Evolutionary conservation across 2,888 invertebrate genomes (phyloP).

Genomic region (Ommatoiulus sabulosus): DNA sequence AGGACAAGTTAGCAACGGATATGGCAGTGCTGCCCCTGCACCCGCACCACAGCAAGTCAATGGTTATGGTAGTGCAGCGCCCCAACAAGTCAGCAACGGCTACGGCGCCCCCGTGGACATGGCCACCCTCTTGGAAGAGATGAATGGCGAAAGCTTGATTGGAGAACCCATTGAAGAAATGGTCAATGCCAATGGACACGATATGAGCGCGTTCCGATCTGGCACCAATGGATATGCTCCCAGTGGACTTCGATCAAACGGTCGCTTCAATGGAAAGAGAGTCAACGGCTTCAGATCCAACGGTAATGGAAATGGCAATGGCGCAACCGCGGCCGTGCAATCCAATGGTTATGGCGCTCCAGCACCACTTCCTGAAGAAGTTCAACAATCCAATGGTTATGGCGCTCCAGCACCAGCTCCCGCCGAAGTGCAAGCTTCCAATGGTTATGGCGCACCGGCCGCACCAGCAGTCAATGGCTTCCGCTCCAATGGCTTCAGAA

Average conservation of each 20-base stretch:
- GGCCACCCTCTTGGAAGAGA: neutral
- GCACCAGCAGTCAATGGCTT: neutral
- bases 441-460: conserved; percentile 37
- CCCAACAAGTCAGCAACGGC: conserved; percentile 45
- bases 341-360: conserved; percentile 24
- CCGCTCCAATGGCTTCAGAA: conserved; percentile 40
- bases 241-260: conserved; percentile 30
- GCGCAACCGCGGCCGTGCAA: neutral
- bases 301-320: conserved; percentile 44
- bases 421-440: neutral
- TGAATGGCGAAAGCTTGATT: conserved; percentile 33
- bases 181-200: conserved; percentile 36
- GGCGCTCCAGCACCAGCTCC: conserved; percentile 39
- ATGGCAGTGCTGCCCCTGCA: conserved; percentile 48
- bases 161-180: conserved; percentile 20
- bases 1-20: conserved; percentile 51
- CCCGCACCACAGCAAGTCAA: conserved; percentile 22
- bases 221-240: neutral
- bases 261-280: conserved; percentile 18
- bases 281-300: conserved; percentile 47
- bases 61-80: conserved; percentile 42
- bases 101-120: neutral
- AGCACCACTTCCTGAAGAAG: neutral
- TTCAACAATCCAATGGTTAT: neutral
- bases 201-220: neutral